Evolutionary conservation across 1,140 invertebrate genomes (phyloP), one percentile per base, ranked within the genome.

Genomic region (Holotrichia oblita): DNA sequence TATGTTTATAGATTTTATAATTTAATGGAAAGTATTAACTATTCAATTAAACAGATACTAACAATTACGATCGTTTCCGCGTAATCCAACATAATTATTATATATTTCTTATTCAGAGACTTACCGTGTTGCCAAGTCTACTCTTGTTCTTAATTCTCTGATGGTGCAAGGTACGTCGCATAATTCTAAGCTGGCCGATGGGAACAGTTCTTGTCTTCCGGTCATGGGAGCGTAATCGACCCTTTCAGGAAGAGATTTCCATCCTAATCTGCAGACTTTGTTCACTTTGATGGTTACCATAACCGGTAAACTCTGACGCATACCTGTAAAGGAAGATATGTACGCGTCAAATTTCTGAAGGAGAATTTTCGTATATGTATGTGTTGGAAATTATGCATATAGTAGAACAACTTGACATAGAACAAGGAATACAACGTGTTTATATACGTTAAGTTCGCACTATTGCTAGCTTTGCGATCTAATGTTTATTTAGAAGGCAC

Each of bases 241-340:
- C 69, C 95, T 90, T 83, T 97, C 95, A 0, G 95, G 95, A 44
- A 98, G 92, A 41, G 94, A 96, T 87, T 89, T 85, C 90, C 90
- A 90, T 8, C 89, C 90, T 0, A 89, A 86, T 3, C 89, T 87
- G 79, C 90, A 90, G 0, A 90, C 89, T 41, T 89, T 85, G 83
- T 90, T 90, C 12, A 99, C 96, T 88, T 97, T 95, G 84, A 99
- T 95, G 82, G 96, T 99, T 80, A 99, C 96, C 92, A 98, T 95
- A 2, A 97, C 95, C 0, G 97, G 96, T 6, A 94, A 91, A 0
- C 93, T 94, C 84, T 93, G 92, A 85, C 96, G 96, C 93, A 97
- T 97, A 14, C 95, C 95, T 81, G 27, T 12, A 77, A 80, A 44
- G 64, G 77, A 78, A 78, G 55, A 17, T 24, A 55, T 2, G 7